Evolutionary conservation across 1,140 invertebrate genomes (phyloP), one percentile per base, ranked within the genome.

Genomic region (Ceratoteleas bidentatus): DNA sequence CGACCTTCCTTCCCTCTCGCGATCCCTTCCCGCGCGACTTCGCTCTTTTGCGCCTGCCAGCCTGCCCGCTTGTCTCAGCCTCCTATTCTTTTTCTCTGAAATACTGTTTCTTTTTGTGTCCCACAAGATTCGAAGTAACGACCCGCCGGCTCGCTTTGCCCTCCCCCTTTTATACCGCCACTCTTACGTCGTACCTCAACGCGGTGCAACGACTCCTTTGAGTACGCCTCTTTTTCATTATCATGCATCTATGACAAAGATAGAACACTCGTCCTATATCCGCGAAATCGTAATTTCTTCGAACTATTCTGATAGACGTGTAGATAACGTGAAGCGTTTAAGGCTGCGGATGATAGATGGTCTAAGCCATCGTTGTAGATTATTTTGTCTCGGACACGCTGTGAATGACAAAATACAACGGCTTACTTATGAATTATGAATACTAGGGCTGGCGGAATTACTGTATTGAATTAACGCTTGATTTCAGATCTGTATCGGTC

Each of bases 101-200:
- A 75, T 64, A 60, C 70, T 64, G 74, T 82, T 76, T 82, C 65
- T 82, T 79, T 83, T 83, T 83, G 69, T 66, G 69, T 68, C 66
- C 70, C 72, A 70, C 72, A 70, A 83, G 76, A 79, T 83, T 76
- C 81, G 70, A 79, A 72, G 81, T 84, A 84, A 84, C 72, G 76
- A 84, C 76, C 69, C 72, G 73, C 76, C 75, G 68, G 72, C 72
- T 81, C 43, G 61, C 64, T 75, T 81, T 76, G 60, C 66, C 45
- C 50, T 50, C 64, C 16, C 32, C 40, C 56, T 66, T 47, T 49
- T 54, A 56, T 75, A 45, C 68, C 40, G 50, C 45, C 52, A 70
- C 69, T 83, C 65, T 75, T 83, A 72, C 79, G 33, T 68, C 36
- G 36, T 64, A 57, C 47, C 61, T 68, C 53, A 34, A 33, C 66